A percentile compares a stretch with the other conserved stretches of the same genome.
phyloP scores from a whole-genome alignment of 2,113 vertebrate genomes.

The Pygoscelis antarcticus region DNA sequence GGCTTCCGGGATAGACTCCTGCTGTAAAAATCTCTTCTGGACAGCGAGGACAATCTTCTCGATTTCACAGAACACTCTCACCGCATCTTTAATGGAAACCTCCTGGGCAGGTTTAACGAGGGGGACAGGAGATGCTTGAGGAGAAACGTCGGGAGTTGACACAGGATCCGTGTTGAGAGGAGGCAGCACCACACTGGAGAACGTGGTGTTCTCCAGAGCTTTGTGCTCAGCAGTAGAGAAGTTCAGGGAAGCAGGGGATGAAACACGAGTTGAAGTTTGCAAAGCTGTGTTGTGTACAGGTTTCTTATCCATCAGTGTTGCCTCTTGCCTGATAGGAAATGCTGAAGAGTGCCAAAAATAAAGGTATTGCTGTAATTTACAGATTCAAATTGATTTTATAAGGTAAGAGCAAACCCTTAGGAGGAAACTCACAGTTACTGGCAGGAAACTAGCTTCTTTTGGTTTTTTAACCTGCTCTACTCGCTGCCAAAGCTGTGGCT shows the following conservation, averaged over 20 bases:
- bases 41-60: conserved; percentile 76
- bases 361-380: neutral
- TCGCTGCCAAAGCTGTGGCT: neutral
- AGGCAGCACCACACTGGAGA: neutral
- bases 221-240: neutral
- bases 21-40: conserved; percentile 74
- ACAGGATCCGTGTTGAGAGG: neutral
- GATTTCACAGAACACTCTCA: conserved; percentile 75
- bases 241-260: neutral
- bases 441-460: neutral
- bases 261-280: neutral
- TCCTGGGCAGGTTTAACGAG: neutral
- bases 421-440: neutral
- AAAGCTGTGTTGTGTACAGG: neutral
- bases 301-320: neutral
- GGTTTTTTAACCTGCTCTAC: neutral
- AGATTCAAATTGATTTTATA: neutral
- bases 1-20: conserved; percentile 67
- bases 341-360: conserved; percentile 7
- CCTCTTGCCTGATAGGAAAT: neutral
- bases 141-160: neutral
- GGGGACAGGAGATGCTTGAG: neutral
- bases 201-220: neutral
- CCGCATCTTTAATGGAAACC: conserved; percentile 15
- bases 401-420: neutral